phyloP scores from a whole-genome alignment of 2,888 invertebrate genomes.

The Drosophila kambysellisi region DNA sequence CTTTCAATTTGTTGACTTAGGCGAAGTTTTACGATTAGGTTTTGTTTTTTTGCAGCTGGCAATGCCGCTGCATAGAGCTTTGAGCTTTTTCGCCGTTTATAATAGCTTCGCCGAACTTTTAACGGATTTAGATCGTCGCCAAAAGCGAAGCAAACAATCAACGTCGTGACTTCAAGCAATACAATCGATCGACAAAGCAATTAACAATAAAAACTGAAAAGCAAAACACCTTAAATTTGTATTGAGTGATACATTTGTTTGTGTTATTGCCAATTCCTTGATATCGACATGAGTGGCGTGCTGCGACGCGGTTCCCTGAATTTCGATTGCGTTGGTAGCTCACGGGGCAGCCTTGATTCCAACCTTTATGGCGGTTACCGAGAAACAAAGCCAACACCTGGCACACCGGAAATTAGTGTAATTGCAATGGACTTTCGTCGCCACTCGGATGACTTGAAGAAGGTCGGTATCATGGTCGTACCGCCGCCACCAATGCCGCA shows the following conservation, averaged over 20 bases:
- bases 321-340: conserved; percentile 73
- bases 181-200: conserved; percentile 51
- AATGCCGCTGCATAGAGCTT: conserved; percentile 52
- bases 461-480: conserved; percentile 52
- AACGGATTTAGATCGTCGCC: conserved; percentile 79
- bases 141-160: conserved; percentile 62
- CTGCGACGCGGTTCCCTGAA: conserved; percentile 82
- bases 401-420: conserved; percentile 84
- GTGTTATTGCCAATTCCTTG: conserved; percentile 1
- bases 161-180: conserved; percentile 50
- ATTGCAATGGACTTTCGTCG: conserved; percentile 83
- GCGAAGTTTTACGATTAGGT: conserved; percentile 32
- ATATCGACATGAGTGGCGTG: conserved; percentile 81
- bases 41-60: conserved; percentile 40
- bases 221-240: conserved; percentile 4
- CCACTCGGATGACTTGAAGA: conserved; percentile 82
- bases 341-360: conserved; percentile 75
- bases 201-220: conserved; percentile 13
- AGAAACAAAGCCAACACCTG: conserved; percentile 70
- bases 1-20: conserved; percentile 37
- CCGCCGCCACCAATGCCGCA: not conserved
- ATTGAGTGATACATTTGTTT: conserved; percentile 25
- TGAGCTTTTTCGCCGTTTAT: conserved; percentile 66
- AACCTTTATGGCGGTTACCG: conserved; percentile 81
- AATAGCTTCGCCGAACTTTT: conserved; percentile 70